Conservation (phyloP, 2,888 invertebrate species). For the Megaustenia siamemsis region DNA sequence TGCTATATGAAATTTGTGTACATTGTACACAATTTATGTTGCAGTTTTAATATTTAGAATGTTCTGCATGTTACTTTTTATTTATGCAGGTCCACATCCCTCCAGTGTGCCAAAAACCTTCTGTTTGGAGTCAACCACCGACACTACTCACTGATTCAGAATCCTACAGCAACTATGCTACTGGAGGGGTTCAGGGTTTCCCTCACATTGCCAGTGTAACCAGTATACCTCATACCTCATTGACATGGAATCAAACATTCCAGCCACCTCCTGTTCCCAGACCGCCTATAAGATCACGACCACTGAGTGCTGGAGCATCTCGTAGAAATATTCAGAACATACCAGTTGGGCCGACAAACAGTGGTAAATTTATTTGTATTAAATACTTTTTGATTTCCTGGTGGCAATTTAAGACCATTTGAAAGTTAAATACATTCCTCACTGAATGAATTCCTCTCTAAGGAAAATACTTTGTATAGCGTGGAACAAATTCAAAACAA, state of each 20-base stretch:
- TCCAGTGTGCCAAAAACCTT: constrained; percentile 71
- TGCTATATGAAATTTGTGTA: too few species aligned
- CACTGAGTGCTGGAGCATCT: constrained; percentile 75
- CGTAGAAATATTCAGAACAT: constrained; percentile 51
- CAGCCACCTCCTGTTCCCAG: constrained; percentile 66
- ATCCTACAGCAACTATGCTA: constrained; percentile 4
- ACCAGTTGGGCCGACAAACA: constrained; percentile 4
- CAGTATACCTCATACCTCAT: constrained; percentile 60
- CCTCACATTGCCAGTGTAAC: constrained; percentile 59
- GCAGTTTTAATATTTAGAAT: not conserved
- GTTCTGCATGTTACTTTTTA: not conserved
- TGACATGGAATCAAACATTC: constrained; percentile 53
- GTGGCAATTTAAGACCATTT: not conserved
- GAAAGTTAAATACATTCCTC: too few species aligned
- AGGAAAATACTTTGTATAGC: too few species aligned
- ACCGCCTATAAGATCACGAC: constrained; percentile 74
- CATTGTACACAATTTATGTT: not conserved
- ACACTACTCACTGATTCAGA: constrained; percentile 60
- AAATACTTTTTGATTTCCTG: not conserved
- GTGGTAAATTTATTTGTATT: not conserved
- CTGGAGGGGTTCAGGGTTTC: constrained; percentile 21
- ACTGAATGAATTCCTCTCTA: too few species aligned
- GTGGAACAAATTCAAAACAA: too few species aligned
- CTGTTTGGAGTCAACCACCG: constrained; percentile 71
- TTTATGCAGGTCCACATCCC: constrained; percentile 67